Conservation (phyloP, 2,797 vertebrate species). For the Sylvia borin region DNA sequence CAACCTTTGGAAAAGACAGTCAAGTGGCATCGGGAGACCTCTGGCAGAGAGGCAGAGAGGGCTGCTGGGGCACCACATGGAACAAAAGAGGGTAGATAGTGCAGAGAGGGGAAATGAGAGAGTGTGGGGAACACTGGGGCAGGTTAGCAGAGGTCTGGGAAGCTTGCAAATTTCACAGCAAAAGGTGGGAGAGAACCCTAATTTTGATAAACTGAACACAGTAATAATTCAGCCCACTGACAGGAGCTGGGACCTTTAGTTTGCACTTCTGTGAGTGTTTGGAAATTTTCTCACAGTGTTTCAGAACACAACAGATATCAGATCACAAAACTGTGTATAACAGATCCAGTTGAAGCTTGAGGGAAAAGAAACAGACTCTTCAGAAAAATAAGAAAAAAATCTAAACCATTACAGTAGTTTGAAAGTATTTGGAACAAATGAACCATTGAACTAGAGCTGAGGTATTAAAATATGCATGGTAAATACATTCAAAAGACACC, state of each 20-base stretch:
- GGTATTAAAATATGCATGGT: neutral
- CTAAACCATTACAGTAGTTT: neutral
- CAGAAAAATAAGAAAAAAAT: neutral
- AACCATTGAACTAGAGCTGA: neutral
- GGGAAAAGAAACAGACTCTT: neutral
- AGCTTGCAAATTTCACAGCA: neutral
- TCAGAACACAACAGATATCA: neutral
- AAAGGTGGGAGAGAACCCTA: neutral
- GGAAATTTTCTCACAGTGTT: neutral
- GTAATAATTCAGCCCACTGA: neutral
- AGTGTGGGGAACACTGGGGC: rapidly evolving
- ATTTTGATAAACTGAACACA: neutral
- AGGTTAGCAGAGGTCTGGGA: neutral
- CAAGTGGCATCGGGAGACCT: rapidly evolving
- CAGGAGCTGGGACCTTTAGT: neutral
- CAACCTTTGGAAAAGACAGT: neutral
- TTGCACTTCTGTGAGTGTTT: neutral
- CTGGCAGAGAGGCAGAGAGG: neutral
- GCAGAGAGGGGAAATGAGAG: neutral
- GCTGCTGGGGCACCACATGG: neutral
- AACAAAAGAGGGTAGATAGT: neutral
- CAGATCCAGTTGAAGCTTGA: neutral
- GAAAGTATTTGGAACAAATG: neutral
- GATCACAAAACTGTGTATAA: neutral
- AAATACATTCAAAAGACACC: neutral